phyloP scores from a whole-genome alignment of 2,797 vertebrate genomes.

The Champsocephalus gunnari region DNA sequence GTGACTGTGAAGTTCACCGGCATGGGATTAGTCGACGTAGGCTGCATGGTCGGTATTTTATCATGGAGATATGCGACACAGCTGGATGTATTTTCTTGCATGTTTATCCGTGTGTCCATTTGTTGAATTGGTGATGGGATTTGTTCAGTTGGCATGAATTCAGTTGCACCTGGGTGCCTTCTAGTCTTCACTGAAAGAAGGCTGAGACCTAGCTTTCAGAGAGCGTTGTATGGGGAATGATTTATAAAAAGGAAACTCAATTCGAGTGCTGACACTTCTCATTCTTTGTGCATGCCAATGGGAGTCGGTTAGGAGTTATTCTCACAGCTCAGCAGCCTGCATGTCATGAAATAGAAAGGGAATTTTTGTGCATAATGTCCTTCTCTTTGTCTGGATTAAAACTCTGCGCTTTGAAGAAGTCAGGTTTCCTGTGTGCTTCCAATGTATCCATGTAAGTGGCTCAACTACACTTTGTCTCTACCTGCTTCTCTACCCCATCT shows the following conservation, averaged over 20 bases:
- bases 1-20: slow-evolving; percentile 56
- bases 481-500: slow-evolving; percentile 63
- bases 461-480: slow-evolving; percentile 72
- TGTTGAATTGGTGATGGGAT: slow-evolving; percentile 53
- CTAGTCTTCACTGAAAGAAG: slow-evolving; percentile 10
- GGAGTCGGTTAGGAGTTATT: slow-evolving; percentile 30
- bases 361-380: slow-evolving; percentile 69
- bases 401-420: slow-evolving; percentile 84
- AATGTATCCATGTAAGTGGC: slow-evolving; percentile 81
- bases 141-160: slow-evolving; percentile 69
- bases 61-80: slow-evolving; percentile 18
- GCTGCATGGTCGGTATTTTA: slow-evolving; percentile 68
- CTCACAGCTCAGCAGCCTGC: slow-evolving; percentile 51
- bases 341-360: slow-evolving; percentile 58
- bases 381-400: slow-evolving; percentile 83
- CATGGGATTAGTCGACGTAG: slow-evolving; percentile 63
- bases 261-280: slow-evolving; percentile 31
- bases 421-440: slow-evolving; percentile 74
- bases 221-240: slow-evolving; percentile 11
- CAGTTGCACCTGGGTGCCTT: slow-evolving; percentile 49
- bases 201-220: slow-evolving; percentile 23
- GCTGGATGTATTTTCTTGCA: slow-evolving; percentile 66
- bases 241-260: slow-evolving; percentile 19
- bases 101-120: slow-evolving; percentile 61
- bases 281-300: slow-evolving; percentile 64